Base-by-base conservation (phyloP, 2,888 invertebrate species). In the Synanthedon vespiformis region DNA sequence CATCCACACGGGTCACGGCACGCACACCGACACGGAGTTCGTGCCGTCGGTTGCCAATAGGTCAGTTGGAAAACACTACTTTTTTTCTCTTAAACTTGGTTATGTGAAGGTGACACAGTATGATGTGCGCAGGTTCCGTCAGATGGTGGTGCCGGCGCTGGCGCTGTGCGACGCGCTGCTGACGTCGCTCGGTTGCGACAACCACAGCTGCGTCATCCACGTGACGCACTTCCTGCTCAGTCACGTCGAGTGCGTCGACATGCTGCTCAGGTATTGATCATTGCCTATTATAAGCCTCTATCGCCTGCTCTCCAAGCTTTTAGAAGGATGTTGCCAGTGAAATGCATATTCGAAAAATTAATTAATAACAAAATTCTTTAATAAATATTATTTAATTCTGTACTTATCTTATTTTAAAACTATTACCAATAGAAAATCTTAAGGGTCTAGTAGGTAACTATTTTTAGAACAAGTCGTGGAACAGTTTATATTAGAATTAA, bases 121-220 rank as follows among this genome's bases (percentile, higher is more conserved):
- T 34, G 49, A 50, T 14, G 14, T 11, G 13, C 34, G 22, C 52
- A 90, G 95, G 50, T 97, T 95, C 79, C 91, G 95, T 49, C 94
- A 95, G 70, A 91, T 97, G 51, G 88, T 96, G 57, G 89, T 95
- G 52, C 95, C 97, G 0, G 93, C 94, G 16, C 78, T 97, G 55
- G 90, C 92, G 58, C 84, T 97, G 13, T 95, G 95, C 71, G 92
- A 95, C 70, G 92, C 94, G 11, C 79, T 97, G 49, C 88, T 97
- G 18, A 94, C 94, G 0, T 92, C 95, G 0, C 88, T 97, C 51
- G 96, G 96, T 34, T 89, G 93, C 0, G 92, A 94, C 63, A 96
- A 97, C 83, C 92, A 93, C 75, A 93, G 94, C 52, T 94, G 94
- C 51, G 90, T 94, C 12, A 83, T 92, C 8, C 95, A 96, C 86